Percentiles rank a stretch among this genome's conserved stretches.
Evolutionary conservation across 2,888 invertebrate species (phyloP).

Genomic region (Pegoplata infirma): DNA sequence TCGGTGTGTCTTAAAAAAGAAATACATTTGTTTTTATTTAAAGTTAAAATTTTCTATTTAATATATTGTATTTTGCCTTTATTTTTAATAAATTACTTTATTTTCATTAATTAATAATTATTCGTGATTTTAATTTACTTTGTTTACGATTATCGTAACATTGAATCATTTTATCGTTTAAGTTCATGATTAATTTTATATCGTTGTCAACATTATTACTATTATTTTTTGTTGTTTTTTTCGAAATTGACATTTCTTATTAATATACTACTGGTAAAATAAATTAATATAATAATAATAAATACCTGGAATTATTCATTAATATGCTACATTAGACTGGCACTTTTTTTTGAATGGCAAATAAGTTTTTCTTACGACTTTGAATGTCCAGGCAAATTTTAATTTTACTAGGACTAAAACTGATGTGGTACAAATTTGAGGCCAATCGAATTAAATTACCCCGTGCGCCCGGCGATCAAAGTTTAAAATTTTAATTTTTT

Average conservation of each 20-base stretch:
- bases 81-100: neutral
- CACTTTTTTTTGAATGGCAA: no score
- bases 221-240: neutral
- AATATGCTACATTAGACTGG: neutral
- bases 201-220: neutral
- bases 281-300: neutral
- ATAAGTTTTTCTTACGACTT: no score
- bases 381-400: no score
- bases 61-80: no score
- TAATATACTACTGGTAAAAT: neutral
- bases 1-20: no score
- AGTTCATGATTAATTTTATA: neutral
- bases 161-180: neutral
- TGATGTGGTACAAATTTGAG: no score
- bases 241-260: neutral
- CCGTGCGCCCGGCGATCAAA: no score
- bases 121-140: neutral
- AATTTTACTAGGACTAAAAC: no score
- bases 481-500: no score
- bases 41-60: no score
- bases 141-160: neutral
- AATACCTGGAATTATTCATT: constrained; percentile 2
- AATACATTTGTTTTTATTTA: no score
- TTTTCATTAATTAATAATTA: neutral
- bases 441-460: no score